Percentiles rank a stretch among this genome's conserved stretches.
These are phyloP conservation scores for Lanius ludovicianus DNA, from an alignment of 2,113 vertebrate genomes.

Conservation along the genomic window DNA sequence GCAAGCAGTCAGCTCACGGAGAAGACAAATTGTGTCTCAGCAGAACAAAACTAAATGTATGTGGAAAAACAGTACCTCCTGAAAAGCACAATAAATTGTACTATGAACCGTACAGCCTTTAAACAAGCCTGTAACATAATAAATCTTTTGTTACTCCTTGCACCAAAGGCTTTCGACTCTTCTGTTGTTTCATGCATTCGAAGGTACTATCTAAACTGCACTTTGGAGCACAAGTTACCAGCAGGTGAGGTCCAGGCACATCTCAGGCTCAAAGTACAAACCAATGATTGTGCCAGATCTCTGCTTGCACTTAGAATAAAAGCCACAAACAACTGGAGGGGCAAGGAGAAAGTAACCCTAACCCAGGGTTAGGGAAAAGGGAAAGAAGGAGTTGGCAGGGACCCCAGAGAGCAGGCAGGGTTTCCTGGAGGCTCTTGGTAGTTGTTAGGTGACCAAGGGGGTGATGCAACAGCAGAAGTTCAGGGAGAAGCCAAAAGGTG, in stretches of 20 bases:
- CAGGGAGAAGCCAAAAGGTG: neutral
- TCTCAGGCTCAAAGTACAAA: neutral
- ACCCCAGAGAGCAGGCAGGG: neutral
- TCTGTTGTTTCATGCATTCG: neutral
- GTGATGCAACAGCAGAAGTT: neutral
- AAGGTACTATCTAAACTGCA: neutral
- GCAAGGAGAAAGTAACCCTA: neutral
- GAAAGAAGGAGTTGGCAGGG: neutral
- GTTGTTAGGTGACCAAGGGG: neutral
- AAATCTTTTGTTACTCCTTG: neutral
- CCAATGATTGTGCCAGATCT: neutral
- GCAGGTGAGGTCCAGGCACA: neutral
- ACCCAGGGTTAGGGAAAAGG: neutral
- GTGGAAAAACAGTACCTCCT: neutral
- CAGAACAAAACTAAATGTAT: neutral
- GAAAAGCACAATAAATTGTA: constrained; percentile 10
- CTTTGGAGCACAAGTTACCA: neutral
- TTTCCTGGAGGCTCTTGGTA: neutral
- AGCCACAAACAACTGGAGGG: neutral
- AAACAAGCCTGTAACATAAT: neutral
- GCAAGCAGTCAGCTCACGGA: neutral
- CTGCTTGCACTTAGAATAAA: neutral
- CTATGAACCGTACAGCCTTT: neutral
- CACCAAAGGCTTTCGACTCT: neutral
- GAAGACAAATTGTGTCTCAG: neutral